phyloP scores from a whole-genome alignment of 2,888 invertebrate species.

The Eristalinus sepulchralis region DNA sequence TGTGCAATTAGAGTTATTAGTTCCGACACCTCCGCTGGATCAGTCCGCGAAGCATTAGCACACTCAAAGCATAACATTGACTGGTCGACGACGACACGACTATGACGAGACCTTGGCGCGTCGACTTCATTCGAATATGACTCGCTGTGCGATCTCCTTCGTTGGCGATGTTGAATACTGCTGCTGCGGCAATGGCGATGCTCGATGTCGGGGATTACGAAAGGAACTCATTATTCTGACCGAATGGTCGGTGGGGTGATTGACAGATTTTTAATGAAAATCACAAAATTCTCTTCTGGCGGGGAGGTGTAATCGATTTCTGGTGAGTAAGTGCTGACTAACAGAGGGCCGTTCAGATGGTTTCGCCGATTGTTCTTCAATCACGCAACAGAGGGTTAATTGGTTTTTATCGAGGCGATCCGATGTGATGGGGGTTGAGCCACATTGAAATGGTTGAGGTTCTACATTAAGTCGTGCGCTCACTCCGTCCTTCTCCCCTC shows the following conservation, averaged over 20 bases:
- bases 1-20: constrained; percentile 65
- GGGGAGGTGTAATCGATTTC: constrained; percentile 22
- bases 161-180: neutral
- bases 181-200: constrained; percentile 24
- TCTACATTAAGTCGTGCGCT: no score
- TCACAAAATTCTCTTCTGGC: constrained; percentile 9
- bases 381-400: constrained; percentile 35
- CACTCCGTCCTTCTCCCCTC: neutral
- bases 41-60: constrained; percentile 35
- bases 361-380: constrained; percentile 16
- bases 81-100: neutral
- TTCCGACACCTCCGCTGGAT: constrained; percentile 63
- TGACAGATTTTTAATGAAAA: constrained; percentile 61
- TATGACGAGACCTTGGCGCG: constrained; percentile 34
- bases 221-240: constrained; percentile 48
- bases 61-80: neutral
- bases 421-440: constrained; percentile 2
- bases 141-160: constrained; percentile 20
- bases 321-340: constrained; percentile 23
- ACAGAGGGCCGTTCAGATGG: neutral
- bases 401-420: constrained; percentile 24
- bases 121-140: constrained; percentile 29
- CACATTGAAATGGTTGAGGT: neutral
- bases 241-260: constrained; percentile 28
- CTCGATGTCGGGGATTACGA: constrained; percentile 35